Evolutionary conservation across 2,113 vertebrate species (phyloP).

Genomic region (Tichodroma muraria): DNA sequence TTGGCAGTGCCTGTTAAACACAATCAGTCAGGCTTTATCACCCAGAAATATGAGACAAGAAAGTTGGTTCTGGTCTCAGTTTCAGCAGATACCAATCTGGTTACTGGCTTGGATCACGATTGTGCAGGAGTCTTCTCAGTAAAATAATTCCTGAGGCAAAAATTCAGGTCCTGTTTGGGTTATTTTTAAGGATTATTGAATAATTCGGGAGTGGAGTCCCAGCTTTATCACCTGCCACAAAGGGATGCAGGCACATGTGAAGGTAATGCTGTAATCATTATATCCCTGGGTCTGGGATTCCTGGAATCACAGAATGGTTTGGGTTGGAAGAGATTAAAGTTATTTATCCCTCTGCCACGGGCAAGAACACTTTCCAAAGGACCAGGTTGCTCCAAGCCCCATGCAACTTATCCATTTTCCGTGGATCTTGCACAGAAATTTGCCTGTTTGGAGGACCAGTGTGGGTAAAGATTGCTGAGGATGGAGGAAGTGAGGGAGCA

Average conservation of each 20-base stretch:
- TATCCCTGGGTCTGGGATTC: not conserved
- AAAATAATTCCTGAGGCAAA: not conserved
- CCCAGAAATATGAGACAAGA: not conserved
- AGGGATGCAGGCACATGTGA: not conserved
- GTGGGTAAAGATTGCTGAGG: not conserved
- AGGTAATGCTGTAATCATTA: not conserved
- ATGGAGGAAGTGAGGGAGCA: not conserved
- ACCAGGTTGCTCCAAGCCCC: not conserved
- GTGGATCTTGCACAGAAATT: not conserved
- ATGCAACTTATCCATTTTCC: not conserved
- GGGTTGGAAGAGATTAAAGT: not conserved
- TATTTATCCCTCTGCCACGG: not conserved
- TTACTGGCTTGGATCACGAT: not conserved
- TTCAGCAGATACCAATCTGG: not conserved
- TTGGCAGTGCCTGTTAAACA: not conserved
- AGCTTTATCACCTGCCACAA: not conserved
- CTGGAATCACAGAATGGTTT: not conserved
- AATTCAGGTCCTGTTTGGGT: not conserved
- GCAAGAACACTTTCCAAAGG: not conserved
- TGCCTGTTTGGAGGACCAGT: not conserved
- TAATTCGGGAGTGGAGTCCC: not conserved
- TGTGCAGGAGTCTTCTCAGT: not conserved
- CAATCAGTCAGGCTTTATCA: not conserved
- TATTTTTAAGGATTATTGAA: not conserved
- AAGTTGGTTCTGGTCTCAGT: not conserved